Conservation (phyloP, 2,113 vertebrate species). For the Phoenicopterus ruber region DNA sequence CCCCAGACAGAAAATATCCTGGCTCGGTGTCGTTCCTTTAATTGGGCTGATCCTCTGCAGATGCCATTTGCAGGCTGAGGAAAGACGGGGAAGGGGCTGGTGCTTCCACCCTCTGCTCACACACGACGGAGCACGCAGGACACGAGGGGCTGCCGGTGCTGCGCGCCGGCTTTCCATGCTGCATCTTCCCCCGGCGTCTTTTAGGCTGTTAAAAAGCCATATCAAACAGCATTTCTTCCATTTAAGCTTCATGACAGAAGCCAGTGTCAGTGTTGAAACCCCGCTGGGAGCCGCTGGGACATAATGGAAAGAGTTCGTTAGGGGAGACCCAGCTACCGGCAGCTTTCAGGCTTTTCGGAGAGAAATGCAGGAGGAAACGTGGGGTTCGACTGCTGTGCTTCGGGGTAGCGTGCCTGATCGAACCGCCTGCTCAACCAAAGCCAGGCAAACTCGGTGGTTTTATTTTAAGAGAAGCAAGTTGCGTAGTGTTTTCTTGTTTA, state of each 20-base stretch:
- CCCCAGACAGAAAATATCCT: background rate
- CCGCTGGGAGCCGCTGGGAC: background rate
- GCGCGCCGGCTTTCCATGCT: background rate
- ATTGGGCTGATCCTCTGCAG: background rate
- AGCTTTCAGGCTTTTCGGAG: background rate
- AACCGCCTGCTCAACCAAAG: background rate
- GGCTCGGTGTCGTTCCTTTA: background rate
- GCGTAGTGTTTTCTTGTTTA: background rate
- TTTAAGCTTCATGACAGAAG: background rate
- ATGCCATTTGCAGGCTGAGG: background rate
- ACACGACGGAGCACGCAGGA: background rate
- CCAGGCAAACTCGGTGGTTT: background rate
- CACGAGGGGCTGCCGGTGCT: background rate
- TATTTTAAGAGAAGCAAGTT: background rate
- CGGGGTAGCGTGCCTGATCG: background rate
- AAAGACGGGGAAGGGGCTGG: background rate
- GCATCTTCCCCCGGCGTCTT: background rate
- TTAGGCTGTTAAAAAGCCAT: background rate
- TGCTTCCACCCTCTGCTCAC: background rate
- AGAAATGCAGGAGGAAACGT: background rate
- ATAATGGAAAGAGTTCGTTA: background rate
- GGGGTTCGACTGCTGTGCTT: background rate
- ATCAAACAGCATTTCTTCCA: background rate
- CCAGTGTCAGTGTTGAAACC: background rate
- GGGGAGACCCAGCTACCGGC: background rate